Evolutionary conservation across 2,113 vertebrate species (phyloP).

Genomic region (Sapajus apella): DNA sequence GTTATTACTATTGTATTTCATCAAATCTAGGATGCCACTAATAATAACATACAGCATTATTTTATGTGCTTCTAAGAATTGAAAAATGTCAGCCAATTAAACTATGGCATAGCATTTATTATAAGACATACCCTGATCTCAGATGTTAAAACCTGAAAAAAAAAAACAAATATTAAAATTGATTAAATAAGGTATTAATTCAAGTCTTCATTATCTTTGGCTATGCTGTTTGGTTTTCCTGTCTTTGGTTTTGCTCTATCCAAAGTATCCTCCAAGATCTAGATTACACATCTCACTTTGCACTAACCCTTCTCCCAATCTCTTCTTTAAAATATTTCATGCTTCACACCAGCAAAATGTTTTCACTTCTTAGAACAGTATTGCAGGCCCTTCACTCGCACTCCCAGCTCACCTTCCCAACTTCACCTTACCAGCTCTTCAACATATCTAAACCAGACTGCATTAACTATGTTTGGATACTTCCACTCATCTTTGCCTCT

Average conservation of each 20-base stretch:
- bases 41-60: not conserved
- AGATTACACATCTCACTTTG: slow-evolving; percentile 14
- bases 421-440: not conserved
- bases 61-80: not conserved
- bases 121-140: not conserved
- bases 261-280: slow-evolving; percentile 6
- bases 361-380: slow-evolving; percentile 18
- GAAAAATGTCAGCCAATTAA: slow-evolving; percentile 33
- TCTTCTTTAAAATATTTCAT: slow-evolving; percentile 28
- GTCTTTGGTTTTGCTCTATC: not conserved
- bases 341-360: not conserved
- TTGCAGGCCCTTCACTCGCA: not conserved
- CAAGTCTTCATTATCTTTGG: slow-evolving; percentile 16
- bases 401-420: not conserved
- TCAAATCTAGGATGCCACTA: slow-evolving; percentile 12
- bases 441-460: not conserved
- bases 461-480: not conserved
- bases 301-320: not conserved
- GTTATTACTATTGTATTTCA: not conserved
- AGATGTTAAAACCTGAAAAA: not conserved
- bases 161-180: not conserved
- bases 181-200: slow-evolving; percentile 25
- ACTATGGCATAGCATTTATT: not conserved
- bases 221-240: slow-evolving; percentile 4
- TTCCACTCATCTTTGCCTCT: not conserved